These are phyloP conservation scores for Sebastes aleutianus DNA, from an alignment of 2,797 vertebrate species.

Conservation along the genomic window DNA sequence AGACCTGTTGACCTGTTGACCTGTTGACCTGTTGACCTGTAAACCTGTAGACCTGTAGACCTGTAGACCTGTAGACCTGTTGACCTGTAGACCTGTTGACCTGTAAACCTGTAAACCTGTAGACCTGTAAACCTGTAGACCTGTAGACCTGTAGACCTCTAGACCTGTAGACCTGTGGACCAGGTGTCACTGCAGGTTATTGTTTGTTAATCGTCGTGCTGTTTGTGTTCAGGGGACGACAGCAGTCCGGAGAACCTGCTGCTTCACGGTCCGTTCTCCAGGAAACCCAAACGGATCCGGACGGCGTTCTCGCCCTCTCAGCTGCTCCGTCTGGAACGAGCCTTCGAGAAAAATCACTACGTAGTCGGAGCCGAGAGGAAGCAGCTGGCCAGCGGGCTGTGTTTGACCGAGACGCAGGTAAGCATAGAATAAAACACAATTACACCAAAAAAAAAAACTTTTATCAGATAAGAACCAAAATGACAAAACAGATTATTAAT, in stretches of 20 bases:
- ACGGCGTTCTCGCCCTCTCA: conserved; percentile 97
- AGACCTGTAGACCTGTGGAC: no score
- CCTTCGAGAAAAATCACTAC: conserved; percentile 98
- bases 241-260: conserved; percentile 91
- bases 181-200: not conserved
- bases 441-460: no score
- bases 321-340: conserved; percentile 92
- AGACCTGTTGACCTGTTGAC: no score
- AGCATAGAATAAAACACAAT: not conserved
- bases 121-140: no score
- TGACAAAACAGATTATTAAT: no score
- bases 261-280: conserved; percentile 93
- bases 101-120: no score
- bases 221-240: conserved; percentile 84
- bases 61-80: no score
- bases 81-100: no score
- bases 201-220: not conserved
- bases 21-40: no score
- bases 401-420: conserved; percentile 97
- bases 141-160: no score
- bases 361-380: conserved; percentile 96
- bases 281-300: conserved; percentile 96
- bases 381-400: conserved; percentile 93
- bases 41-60: no score
- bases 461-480: no score